A percentile compares a stretch with the other conserved stretches of the same genome.
Evolutionary conservation across 2,797 vertebrate species (phyloP).

Genomic region (Galagoides demidoff): DNA sequence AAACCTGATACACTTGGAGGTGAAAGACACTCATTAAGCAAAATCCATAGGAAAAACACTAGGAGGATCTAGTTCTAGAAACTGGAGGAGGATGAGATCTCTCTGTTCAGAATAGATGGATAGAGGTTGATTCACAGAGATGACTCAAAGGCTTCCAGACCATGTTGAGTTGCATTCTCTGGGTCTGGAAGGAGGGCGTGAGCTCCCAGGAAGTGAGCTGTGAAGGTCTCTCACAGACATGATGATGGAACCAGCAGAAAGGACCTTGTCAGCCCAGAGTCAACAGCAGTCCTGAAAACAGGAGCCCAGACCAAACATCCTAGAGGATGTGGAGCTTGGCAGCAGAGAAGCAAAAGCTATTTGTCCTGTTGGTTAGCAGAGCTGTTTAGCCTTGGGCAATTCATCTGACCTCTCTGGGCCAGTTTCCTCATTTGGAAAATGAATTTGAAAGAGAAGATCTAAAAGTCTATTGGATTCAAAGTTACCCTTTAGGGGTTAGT

Average conservation of each 20-base stretch:
- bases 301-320: neutral
- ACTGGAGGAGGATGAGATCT: slow-evolving; percentile 54
- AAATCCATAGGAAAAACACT: slow-evolving; percentile 63
- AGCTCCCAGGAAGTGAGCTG: neutral
- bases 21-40: slow-evolving; percentile 46
- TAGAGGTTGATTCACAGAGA: slow-evolving; percentile 61
- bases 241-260: neutral
- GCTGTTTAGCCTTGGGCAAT: neutral
- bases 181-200: neutral
- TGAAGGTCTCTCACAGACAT: neutral
- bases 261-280: neutral
- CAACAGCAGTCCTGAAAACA: neutral
- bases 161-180: neutral
- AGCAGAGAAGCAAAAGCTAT: neutral
- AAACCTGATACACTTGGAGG: neutral
- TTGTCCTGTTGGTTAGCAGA: neutral
- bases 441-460: neutral
- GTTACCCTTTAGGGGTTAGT: neutral
- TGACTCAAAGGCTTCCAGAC: slow-evolving; percentile 51
- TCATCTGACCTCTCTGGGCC: neutral
- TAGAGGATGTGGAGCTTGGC: neutral
- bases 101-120: slow-evolving; percentile 35
- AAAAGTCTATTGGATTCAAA: neutral
- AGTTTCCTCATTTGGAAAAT: neutral
- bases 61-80: slow-evolving; percentile 58